phyloP scores from a whole-genome alignment of 64 coral and sea anemone species.

The Anthopleura sola region DNA sequence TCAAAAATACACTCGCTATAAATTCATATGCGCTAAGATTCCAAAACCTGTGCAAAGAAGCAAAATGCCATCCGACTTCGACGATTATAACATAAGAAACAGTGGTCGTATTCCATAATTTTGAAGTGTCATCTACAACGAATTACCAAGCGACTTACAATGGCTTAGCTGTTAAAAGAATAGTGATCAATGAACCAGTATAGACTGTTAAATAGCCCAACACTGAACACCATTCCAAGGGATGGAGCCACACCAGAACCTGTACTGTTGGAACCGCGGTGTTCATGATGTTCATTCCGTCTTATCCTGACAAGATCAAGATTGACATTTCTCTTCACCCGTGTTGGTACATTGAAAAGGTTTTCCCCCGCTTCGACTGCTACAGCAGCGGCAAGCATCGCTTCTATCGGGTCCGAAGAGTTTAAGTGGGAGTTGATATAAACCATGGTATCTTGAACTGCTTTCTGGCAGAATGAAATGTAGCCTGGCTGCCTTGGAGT shows the following conservation, averaged over 20 bases:
- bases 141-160: too few species aligned
- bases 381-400: constrained; percentile 55
- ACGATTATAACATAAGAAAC: too few species aligned
- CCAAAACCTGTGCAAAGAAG: too few species aligned
- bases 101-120: too few species aligned
- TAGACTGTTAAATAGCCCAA: not conserved
- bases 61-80: too few species aligned
- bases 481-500: constrained; percentile 32
- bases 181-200: not conserved
- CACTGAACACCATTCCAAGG: not conserved
- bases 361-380: not conserved
- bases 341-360: not conserved
- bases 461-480: constrained; percentile 42
- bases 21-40: too few species aligned
- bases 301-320: constrained; percentile 1
- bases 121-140: too few species aligned
- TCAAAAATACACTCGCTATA: too few species aligned
- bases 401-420: constrained; percentile 22
- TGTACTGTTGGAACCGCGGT: not conserved
- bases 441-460: constrained; percentile 32
- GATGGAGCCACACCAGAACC: not conserved
- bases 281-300: not conserved
- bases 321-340: not conserved
- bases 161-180: too few species aligned
- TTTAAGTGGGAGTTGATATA: constrained; percentile 55